These are phyloP conservation scores for Drosophila quinaria DNA, from an alignment of 2,888 invertebrate genomes.

Conservation along the genomic window DNA sequence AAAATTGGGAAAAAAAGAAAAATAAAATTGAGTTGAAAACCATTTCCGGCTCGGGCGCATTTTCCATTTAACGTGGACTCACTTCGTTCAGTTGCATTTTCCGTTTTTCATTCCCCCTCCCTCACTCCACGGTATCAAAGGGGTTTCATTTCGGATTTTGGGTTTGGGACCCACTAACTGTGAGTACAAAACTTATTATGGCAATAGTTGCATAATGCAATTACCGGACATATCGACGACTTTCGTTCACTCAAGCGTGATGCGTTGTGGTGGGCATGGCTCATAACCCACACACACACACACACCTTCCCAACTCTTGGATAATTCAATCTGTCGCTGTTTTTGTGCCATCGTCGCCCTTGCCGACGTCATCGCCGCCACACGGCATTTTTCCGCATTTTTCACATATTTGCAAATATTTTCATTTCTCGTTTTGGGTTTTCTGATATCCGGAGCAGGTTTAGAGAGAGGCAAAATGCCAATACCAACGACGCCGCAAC, in stretches of 20 bases:
- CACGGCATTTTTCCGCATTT: conserved; percentile 69
- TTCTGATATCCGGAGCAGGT: conserved; percentile 43
- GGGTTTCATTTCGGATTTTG: conserved; percentile 10
- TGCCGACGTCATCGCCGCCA: conserved; percentile 21
- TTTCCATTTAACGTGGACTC: conserved; percentile 43
- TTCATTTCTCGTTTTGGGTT: conserved; percentile 63
- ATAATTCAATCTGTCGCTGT: conserved; percentile 79
- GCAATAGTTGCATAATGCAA: conserved; percentile 81
- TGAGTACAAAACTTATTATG: conserved; percentile 76
- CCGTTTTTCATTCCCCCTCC: background rate
- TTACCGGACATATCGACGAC: conserved; percentile 68
- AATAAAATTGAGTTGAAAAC: conserved; percentile 61
- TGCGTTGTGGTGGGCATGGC: conserved; percentile 43
- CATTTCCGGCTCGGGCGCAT: conserved; percentile 70
- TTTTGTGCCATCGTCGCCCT: conserved; percentile 42
- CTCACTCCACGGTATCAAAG: background rate
- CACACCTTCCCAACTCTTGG: conserved; percentile 43
- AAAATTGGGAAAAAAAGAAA: conserved; percentile 13
- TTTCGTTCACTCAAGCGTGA: conserved; percentile 51
- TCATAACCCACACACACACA: conserved; percentile 5
- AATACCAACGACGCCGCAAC: conserved; percentile 36
- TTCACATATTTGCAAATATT: conserved; percentile 78
- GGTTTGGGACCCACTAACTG: conserved; percentile 42
- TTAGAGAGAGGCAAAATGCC: conserved; percentile 38
- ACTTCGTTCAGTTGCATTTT: background rate